Evolutionary conservation across 2,797 vertebrate species (phyloP).

Genomic region (Acanthis flammea): DNA sequence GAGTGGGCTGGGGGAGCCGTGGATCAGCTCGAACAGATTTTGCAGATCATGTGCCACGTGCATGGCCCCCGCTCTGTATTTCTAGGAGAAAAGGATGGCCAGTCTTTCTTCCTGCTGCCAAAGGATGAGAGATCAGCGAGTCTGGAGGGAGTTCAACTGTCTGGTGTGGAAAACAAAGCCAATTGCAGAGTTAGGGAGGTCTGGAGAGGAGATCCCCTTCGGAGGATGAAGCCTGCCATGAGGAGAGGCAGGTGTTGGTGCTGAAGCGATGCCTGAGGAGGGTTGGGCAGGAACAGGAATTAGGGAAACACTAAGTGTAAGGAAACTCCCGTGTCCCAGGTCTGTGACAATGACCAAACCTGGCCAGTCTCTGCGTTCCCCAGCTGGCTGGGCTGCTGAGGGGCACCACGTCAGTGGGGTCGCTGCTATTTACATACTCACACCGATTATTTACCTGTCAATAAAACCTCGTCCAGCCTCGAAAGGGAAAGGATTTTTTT

Average conservation of each 20-base stretch:
- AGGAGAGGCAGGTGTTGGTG: background rate
- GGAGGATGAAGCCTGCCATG: accelerated
- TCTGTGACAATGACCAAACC: background rate
- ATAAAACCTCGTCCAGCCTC: slow-evolving; percentile 55
- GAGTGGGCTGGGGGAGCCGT: background rate
- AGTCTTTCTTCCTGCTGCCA: slow-evolving; percentile 15
- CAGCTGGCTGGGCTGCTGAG: background rate
- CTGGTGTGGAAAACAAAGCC: background rate
- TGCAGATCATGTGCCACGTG: background rate
- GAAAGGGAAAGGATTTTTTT: slow-evolving; percentile 58
- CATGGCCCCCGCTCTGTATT: background rate
- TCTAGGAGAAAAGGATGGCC: slow-evolving; percentile 2
- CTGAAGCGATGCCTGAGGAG: background rate
- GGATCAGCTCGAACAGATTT: background rate
- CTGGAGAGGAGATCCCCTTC: background rate
- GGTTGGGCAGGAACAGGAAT: background rate
- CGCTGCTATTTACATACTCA: slow-evolving; percentile 56
- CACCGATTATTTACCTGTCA: slow-evolving; percentile 44
- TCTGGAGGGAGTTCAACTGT: background rate
- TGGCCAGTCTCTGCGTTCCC: background rate
- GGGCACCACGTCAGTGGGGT: slow-evolving; percentile 4
- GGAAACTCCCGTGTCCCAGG: background rate
- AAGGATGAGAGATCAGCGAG: background rate
- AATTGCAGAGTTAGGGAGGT: background rate
- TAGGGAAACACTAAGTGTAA: background rate